A percentile compares a stretch with the other conserved stretches of the same genome.
phyloP scores from a whole-genome alignment of 2,797 vertebrate species.

The Eulemur coronatus region DNA sequence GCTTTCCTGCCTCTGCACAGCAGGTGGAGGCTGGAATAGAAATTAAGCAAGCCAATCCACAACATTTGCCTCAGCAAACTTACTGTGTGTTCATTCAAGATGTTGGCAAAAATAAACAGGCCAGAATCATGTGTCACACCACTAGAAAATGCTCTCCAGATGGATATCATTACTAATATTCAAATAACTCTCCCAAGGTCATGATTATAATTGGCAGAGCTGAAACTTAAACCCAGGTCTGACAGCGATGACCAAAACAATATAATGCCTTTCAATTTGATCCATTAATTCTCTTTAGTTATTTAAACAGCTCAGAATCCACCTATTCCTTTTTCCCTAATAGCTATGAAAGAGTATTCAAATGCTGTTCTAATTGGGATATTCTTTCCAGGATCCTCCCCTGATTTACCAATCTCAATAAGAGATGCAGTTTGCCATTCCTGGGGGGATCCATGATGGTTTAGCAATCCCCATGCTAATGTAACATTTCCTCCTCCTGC shows the following conservation, averaged over 20 bases:
- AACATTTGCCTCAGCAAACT: not conserved
- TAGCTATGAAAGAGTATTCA: not conserved
- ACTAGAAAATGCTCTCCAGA: not conserved
- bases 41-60: not conserved
- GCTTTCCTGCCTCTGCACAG: not conserved
- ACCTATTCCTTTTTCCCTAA: not conserved
- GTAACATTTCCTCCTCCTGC: not conserved
- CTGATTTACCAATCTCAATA: not conserved
- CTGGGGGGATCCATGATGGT: not conserved
- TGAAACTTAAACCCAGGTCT: not conserved
- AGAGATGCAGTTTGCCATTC: not conserved
- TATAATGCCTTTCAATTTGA: not conserved
- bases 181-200: not conserved
- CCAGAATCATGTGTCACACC: not conserved
- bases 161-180: not conserved
- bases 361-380: not conserved
- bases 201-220: not conserved
- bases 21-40: not conserved
- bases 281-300: not conserved
- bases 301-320: not conserved
- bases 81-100: constrained; percentile 20
- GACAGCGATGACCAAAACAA: not conserved
- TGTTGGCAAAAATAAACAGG: not conserved
- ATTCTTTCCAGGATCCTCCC: not conserved
- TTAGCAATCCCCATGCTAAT: not conserved